Percentiles rank a stretch among this genome's conserved stretches.
Evolutionary conservation across 2,113 vertebrate species (phyloP).

Genomic region (Alaudala cheleensis): DNA sequence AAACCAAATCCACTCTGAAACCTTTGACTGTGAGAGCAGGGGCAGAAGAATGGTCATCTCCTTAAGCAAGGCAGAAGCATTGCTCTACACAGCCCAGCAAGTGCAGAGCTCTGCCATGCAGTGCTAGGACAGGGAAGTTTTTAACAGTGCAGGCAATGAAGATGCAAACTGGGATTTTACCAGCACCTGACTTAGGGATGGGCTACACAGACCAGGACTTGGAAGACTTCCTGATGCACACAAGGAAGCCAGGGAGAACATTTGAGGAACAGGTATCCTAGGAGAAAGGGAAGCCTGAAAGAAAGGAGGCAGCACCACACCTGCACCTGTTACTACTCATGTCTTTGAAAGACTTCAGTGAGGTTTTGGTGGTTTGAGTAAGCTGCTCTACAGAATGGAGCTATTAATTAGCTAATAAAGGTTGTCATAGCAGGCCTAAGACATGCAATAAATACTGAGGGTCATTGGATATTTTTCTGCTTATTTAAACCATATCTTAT

Average conservation of each 20-base stretch:
- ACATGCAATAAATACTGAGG: neutral
- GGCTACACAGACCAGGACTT: neutral
- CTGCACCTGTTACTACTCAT: neutral
- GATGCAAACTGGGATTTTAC: neutral
- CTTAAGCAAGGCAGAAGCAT: neutral
- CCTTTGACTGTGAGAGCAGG: neutral
- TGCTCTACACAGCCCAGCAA: accelerated
- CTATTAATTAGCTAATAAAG: neutral
- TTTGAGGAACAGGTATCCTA: neutral
- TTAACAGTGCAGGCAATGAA: accelerated
- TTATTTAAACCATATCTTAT: conserved; percentile 18
- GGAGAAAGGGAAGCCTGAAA: neutral
- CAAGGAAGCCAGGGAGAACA: neutral
- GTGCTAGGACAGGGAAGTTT: accelerated
- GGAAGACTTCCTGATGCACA: neutral
- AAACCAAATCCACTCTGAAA: neutral
- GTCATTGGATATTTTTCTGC: neutral
- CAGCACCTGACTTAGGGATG: neutral
- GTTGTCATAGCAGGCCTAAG: neutral
- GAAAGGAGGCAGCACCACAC: neutral
- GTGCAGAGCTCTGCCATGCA: accelerated
- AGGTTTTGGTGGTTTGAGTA: neutral
- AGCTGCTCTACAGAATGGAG: neutral
- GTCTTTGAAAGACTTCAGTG: neutral
- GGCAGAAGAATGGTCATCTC: neutral